A percentile compares a stretch with the other conserved stretches of the same genome.
phyloP scores from a whole-genome alignment of 1,140 invertebrate genomes.

The Pararge aegeria region DNA sequence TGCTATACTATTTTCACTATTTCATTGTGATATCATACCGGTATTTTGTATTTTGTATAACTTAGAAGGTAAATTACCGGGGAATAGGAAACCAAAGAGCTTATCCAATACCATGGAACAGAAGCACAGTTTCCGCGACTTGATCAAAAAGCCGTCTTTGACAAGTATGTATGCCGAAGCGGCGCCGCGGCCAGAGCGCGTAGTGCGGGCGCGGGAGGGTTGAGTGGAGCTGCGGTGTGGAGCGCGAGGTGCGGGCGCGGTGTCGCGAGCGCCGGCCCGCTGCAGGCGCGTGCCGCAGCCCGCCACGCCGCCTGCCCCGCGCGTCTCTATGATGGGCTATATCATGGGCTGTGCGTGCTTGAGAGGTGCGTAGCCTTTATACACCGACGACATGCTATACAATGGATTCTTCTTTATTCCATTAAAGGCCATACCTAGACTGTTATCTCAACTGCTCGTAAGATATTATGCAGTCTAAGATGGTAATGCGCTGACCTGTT shows the following conservation, averaged over 20 bases:
- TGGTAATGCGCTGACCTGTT: too few relatives aligned
- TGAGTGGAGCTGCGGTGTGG: constrained; percentile 35
- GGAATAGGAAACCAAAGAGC: not conserved
- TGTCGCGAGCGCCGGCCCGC: constrained; percentile 69
- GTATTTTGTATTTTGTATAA: too few relatives aligned
- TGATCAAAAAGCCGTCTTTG: not conserved
- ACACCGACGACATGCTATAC: too few relatives aligned
- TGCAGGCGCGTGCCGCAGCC: constrained; percentile 72
- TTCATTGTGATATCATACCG: too few relatives aligned
- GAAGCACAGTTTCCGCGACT: constrained; percentile 5
- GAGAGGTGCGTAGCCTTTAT: constrained; percentile 83
- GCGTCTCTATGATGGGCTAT: constrained; percentile 89
- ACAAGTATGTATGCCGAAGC: not conserved
- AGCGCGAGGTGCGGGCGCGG: constrained; percentile 54
- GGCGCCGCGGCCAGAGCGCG: constrained; percentile 17
- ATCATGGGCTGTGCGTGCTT: constrained; percentile 94
- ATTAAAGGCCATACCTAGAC: too few relatives aligned
- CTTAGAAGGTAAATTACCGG: not conserved
- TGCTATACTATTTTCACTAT: too few relatives aligned
- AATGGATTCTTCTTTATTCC: too few relatives aligned
- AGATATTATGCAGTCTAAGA: too few relatives aligned
- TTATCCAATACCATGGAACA: constrained; percentile 9
- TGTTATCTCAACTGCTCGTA: too few relatives aligned
- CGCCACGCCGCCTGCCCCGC: constrained; percentile 68
- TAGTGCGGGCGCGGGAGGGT: constrained; percentile 38